Evolutionary conservation across 2,888 invertebrate genomes (phyloP).

Genomic region (Brachycybe producta): DNA sequence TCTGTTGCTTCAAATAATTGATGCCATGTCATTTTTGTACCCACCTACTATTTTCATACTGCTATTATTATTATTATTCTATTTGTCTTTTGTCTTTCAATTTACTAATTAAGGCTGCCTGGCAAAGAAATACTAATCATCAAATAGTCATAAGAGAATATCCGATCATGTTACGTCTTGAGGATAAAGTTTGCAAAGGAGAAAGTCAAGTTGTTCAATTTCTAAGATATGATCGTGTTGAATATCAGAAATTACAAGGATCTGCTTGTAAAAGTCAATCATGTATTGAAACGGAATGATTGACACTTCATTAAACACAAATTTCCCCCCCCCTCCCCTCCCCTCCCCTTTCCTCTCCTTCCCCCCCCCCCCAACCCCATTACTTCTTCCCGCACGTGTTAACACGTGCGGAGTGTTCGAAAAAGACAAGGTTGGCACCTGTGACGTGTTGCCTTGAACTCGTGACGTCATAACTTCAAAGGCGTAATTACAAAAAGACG

Average conservation of each 20-base stretch:
- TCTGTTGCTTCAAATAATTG: too few species aligned
- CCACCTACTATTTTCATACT: neutral
- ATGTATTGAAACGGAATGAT: constrained; percentile 15
- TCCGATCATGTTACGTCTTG: constrained; percentile 17
- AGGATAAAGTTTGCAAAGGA: constrained; percentile 15
- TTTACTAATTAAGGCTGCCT: constrained; percentile 11
- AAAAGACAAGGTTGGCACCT: too few species aligned
- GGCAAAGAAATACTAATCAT: constrained; percentile 15
- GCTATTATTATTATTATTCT: neutral
- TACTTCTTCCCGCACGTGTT: too few species aligned
- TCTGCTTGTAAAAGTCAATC: constrained; percentile 18
- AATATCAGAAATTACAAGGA: constrained; percentile 17
- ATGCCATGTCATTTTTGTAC: neutral
- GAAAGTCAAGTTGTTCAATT: constrained; percentile 18
- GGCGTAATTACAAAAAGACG: too few species aligned
- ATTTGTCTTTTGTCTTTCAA: neutral
- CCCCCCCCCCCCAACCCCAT: too few species aligned
- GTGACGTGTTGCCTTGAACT: too few species aligned
- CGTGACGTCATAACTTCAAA: too few species aligned
- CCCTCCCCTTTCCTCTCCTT: too few species aligned
- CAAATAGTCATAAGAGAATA: constrained; percentile 18
- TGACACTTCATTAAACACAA: neutral
- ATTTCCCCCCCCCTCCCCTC: neutral
- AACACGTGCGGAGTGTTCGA: too few species aligned
- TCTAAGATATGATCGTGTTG: constrained; percentile 19